Conservation (phyloP, 2,888 invertebrate species). For the Neria commutata region DNA sequence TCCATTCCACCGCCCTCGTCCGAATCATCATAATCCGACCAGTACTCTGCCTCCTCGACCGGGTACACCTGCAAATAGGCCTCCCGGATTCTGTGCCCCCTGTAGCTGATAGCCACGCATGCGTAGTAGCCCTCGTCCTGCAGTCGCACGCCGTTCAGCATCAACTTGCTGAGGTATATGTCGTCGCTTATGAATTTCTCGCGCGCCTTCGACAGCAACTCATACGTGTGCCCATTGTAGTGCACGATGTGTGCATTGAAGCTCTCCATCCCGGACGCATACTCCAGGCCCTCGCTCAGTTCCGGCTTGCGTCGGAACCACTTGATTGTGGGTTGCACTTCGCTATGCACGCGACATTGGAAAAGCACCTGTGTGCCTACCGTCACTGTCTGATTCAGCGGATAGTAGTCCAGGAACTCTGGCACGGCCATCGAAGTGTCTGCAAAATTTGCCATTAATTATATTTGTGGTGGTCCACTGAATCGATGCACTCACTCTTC, state of each 20-base stretch:
- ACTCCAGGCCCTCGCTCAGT: slow-evolving; percentile 23
- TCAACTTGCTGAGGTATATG: slow-evolving; percentile 58
- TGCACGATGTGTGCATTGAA: slow-evolving; percentile 48
- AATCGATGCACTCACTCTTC: slow-evolving; percentile 45
- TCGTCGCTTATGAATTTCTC: slow-evolving; percentile 53
- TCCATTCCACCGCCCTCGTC: slow-evolving; percentile 40
- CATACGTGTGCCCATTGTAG: slow-evolving; percentile 56
- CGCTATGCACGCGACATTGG: slow-evolving; percentile 58
- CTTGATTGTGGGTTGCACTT: slow-evolving; percentile 53
- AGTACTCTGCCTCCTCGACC: slow-evolving; percentile 42
- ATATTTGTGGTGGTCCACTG: neutral
- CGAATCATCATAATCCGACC: slow-evolving; percentile 42
- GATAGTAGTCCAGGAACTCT: slow-evolving; percentile 53
- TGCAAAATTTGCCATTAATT: slow-evolving; percentile 20
- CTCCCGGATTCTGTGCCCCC: slow-evolving; percentile 55
- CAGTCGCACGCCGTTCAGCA: slow-evolving; percentile 48
- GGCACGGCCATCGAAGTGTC: slow-evolving; percentile 51
- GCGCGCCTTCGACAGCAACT: slow-evolving; percentile 47
- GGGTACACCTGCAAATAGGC: slow-evolving; percentile 48
- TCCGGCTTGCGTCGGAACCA: slow-evolving; percentile 53
- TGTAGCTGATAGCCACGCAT: slow-evolving; percentile 58
- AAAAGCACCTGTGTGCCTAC: slow-evolving; percentile 52
- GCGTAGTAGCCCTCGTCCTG: slow-evolving; percentile 56
- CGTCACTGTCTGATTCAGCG: slow-evolving; percentile 47
- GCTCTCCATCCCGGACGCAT: slow-evolving; percentile 35